These are phyloP conservation scores for Alviniconcha strummeri DNA, from an alignment of 2,888 invertebrate genomes.

Conservation along the genomic window DNA sequence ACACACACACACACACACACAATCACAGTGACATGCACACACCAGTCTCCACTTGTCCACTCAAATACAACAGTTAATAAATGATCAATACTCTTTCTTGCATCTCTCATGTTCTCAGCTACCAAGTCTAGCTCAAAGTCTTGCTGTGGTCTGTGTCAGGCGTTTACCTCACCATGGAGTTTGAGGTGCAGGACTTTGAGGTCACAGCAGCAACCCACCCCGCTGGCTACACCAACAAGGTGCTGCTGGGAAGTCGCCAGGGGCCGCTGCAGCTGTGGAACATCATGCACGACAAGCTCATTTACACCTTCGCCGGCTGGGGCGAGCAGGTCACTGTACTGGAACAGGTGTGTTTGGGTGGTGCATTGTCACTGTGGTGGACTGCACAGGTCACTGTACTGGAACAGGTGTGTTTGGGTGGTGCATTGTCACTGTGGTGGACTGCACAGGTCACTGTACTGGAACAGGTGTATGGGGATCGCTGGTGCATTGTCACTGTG, in stretches of 20 bases:
- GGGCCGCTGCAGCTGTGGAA: constrained; percentile 94
- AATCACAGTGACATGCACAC: no score
- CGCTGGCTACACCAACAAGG: constrained; percentile 94
- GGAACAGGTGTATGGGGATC: constrained; percentile 80
- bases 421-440: constrained; percentile 75
- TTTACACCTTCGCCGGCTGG: constrained; percentile 88
- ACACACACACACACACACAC: no score
- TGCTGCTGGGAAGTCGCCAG: constrained; percentile 89
- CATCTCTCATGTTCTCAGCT: no score
- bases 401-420: no score
- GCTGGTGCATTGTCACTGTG: no score
- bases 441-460: constrained; percentile 81
- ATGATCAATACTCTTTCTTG: no score
- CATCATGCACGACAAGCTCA: constrained; percentile 79
- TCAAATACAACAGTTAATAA: neutral
- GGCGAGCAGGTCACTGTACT: constrained; percentile 81
- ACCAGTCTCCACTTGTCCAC: neutral
- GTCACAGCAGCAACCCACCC: constrained; percentile 93
- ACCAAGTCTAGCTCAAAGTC: no score
- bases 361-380: no score
- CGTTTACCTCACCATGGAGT: constrained; percentile 69
- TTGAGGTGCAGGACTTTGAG: constrained; percentile 81
- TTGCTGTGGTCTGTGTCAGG: constrained; percentile 53
- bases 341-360: constrained; percentile 78
- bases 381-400: neutral